phyloP scores from a whole-genome alignment of 1,140 invertebrate species.

The Drosophila nebulosa region DNA sequence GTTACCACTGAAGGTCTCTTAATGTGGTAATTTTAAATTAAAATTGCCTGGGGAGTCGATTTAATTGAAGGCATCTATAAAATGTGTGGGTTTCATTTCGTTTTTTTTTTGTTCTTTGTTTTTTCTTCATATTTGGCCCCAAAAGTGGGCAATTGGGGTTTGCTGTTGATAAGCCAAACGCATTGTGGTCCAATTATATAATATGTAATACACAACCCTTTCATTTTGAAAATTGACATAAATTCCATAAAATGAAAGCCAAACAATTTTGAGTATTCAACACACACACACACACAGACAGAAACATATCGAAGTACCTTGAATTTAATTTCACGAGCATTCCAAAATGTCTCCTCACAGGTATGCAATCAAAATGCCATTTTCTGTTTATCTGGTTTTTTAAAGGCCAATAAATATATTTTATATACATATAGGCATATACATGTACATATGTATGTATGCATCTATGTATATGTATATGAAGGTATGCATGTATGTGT shows the following conservation, averaged over 20 bases:
- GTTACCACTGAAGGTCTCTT: not conserved
- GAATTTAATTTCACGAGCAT: not conserved
- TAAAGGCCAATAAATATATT: constrained; percentile 1
- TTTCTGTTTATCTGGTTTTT: not conserved
- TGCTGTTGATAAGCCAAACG: not conserved
- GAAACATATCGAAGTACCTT: not conserved
- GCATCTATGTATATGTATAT: not conserved
- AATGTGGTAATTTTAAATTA: constrained; percentile 46
- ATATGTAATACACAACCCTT: not conserved
- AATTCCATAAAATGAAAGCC: not conserved
- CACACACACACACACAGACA: not conserved
- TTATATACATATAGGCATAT: not conserved
- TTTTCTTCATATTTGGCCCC: not conserved
- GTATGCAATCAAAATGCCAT: not conserved
- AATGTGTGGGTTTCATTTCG: constrained; percentile 3
- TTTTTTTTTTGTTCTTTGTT: not conserved
- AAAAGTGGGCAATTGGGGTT: not conserved
- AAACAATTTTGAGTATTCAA: too few relatives aligned
- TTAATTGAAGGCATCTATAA: constrained; percentile 15
- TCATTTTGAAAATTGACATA: not conserved
- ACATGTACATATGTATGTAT: not conserved
- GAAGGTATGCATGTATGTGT: too few relatives aligned
- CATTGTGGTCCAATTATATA: not conserved
- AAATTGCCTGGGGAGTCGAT: constrained; percentile 23
- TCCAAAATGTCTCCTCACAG: not conserved